phyloP scores from a whole-genome alignment of 1,140 invertebrate species.

The Cheumatopsyche charites region DNA sequence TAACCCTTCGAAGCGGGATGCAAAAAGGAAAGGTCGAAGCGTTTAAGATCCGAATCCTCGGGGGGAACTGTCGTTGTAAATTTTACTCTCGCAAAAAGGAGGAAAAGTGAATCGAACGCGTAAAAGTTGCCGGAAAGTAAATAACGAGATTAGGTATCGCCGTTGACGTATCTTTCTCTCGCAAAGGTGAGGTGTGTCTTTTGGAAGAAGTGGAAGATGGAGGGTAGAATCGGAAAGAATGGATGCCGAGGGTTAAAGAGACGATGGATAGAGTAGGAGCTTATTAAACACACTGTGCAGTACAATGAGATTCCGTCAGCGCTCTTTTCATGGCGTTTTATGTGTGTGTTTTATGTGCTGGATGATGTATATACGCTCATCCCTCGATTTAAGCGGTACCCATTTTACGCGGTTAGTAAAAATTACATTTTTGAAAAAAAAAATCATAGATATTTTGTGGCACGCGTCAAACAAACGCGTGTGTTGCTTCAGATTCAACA shows the following conservation, averaged over 20 bases:
- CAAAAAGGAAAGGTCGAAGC: neutral
- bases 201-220: neutral
- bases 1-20: too few species aligned
- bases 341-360: too few species aligned
- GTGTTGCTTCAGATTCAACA: too few species aligned
- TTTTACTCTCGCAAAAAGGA: neutral
- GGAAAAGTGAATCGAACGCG: slow-evolving; percentile 17
- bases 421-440: too few species aligned
- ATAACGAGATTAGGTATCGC: slow-evolving; percentile 25
- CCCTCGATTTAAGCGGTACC: too few species aligned
- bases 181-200: neutral
- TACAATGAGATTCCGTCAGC: too few species aligned
- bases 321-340: too few species aligned
- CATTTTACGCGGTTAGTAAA: too few species aligned
- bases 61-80: slow-evolving; percentile 19
- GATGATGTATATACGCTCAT: too few species aligned
- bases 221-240: neutral
- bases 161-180: slow-evolving; percentile 17
- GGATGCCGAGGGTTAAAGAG: slow-evolving; percentile 10
- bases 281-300: slow-evolving; percentile 1
- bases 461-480: too few species aligned
- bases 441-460: too few species aligned
- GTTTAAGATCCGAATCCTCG: slow-evolving; percentile 7
- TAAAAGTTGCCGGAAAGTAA: slow-evolving; percentile 14
- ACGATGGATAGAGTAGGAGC: neutral